Conservation (phyloP, 2,888 invertebrate genomes). For the Agrotis puta region DNA sequence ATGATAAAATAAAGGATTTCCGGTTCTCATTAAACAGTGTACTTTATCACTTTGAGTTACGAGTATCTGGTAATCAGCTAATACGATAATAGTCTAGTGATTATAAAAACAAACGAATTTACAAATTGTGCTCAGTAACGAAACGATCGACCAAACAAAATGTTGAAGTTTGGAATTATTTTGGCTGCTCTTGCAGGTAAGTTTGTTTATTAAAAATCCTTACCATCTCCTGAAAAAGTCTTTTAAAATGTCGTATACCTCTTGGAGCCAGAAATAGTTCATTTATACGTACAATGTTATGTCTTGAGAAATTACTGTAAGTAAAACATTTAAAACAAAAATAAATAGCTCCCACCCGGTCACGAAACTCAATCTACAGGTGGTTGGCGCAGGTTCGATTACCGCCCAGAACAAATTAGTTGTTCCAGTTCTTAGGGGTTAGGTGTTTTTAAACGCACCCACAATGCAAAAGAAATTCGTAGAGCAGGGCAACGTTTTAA, state of each 20-base stretch:
- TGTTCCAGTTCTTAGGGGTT: no score
- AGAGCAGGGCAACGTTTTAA: no score
- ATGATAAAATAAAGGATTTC: not conserved
- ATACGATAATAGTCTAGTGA: not conserved
- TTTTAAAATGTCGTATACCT: no score
- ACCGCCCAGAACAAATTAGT: no score
- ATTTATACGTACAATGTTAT: not conserved
- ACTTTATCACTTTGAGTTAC: slow-evolving; percentile 8
- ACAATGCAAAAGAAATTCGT: no score
- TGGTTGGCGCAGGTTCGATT: no score
- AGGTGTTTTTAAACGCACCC: no score
- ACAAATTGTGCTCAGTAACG: slow-evolving; percentile 17
- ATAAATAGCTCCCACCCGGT: no score
- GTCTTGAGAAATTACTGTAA: not conserved
- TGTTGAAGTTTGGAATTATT: slow-evolving; percentile 60
- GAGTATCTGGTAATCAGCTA: slow-evolving; percentile 19
- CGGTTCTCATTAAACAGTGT: not conserved
- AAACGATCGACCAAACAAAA: slow-evolving; percentile 23
- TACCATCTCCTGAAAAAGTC: not conserved
- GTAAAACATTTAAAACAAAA: not conserved
- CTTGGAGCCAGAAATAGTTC: not conserved
- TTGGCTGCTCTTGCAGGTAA: slow-evolving; percentile 64
- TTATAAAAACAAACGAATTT: slow-evolving; percentile 53
- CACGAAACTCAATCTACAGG: no score
- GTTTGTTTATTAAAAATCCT: slow-evolving; percentile 5